phyloP scores from a whole-genome alignment of 2,113 vertebrate genomes.

The Isurus oxyrinchus region DNA sequence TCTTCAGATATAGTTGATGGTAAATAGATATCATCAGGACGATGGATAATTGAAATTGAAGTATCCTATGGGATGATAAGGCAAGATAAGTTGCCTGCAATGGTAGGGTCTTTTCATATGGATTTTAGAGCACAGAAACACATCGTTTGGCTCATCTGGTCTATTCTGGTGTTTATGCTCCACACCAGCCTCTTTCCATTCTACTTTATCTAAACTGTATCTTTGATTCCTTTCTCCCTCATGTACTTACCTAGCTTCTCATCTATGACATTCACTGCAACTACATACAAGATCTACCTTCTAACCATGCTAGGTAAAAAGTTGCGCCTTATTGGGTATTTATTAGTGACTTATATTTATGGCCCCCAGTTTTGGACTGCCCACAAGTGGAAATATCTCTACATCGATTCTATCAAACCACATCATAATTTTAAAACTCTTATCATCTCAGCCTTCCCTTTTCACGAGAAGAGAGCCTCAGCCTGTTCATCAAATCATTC shows the following conservation, averaged over 20 bases:
- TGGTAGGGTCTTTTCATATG: neutral
- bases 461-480: too few species aligned
- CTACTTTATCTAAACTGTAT: neutral
- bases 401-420: neutral
- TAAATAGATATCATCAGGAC: neutral
- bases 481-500: neutral
- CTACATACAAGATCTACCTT: neutral
- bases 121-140: neutral
- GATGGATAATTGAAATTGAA: neutral
- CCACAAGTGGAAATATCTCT: neutral
- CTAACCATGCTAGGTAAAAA: neutral
- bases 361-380: neutral
- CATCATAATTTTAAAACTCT: neutral
- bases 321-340: neutral
- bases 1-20: neutral
- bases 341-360: neutral
- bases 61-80: neutral
- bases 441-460: neutral
- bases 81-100: neutral
- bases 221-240: neutral
- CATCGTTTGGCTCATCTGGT: neutral
- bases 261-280: neutral
- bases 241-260: neutral
- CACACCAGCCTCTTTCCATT: neutral
- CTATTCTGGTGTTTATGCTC: neutral